Evolutionary conservation across 1,140 invertebrate genomes (phyloP), one percentile per base, ranked within the genome.

Genomic region (Tetramorium alpestre): DNA sequence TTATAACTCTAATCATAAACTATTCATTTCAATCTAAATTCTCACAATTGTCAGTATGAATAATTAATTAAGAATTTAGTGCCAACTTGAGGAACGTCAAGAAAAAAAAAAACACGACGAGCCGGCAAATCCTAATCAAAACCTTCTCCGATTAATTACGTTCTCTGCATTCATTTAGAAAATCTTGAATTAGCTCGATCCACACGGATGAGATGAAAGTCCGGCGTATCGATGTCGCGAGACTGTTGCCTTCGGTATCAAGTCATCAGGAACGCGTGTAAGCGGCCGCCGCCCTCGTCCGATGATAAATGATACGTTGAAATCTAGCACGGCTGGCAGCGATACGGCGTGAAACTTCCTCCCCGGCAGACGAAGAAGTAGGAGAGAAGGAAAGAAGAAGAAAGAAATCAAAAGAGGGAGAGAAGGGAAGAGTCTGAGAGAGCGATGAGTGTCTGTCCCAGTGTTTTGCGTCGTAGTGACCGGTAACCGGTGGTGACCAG

Each of bases 291-390:
- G 80, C 51, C 58, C 54, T 84, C 65, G 49, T 77, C 47, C 85
- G 78, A 91, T 91, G 91, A 91, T 91, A 88, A 91, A 91, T 91
- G 88, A 91, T 91, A 89, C 82, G 85, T 64, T 89, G 90, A 91
- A 87, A 89, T 75, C 64, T 70, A 75, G 87, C 76, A 82, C 62
- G 82, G 56, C 64, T 54, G 80, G 85, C 85, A 13, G 7, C 91
- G 86, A 93, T 93, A 86, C 90, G 88, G 87, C 92, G 91, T 92
- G 90, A 93, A 93, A 91, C 92, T 92, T 93, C 89, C 92, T 92
- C 84, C 88, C 87, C 82, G 90, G 87, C 88, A 87, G 73, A 88
- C 87, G 72, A 75, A 86, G 82, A 51, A 54, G 33, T 44, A 65
- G 58, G 22, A 56, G 44, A 75, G 67, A 72, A 67, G n/a, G 47